These are phyloP conservation scores for Dendrocincla tyrannina DNA, from an alignment of 2,797 vertebrate species.

Conservation along the genomic window DNA sequence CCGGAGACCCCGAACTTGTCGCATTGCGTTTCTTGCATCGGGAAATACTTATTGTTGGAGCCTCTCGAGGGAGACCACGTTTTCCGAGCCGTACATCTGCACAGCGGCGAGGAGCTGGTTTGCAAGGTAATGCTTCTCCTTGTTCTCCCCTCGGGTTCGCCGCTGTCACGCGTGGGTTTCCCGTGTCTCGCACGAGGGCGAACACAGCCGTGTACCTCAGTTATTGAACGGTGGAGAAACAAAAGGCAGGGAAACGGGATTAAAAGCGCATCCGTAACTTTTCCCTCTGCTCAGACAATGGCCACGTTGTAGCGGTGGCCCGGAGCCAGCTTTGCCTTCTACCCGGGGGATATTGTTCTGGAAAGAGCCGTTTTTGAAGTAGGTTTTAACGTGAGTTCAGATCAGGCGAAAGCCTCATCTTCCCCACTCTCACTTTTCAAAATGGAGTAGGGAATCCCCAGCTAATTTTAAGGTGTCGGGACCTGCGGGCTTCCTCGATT, in stretches of 20 bases:
- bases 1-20: slow-evolving; percentile 98
- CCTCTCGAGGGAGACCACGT: slow-evolving; percentile 98
- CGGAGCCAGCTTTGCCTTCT: slow-evolving; percentile 26
- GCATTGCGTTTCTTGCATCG: slow-evolving; percentile 98
- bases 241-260: background rate
- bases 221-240: background rate
- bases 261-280: slow-evolving; percentile 52
- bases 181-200: background rate
- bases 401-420: background rate
- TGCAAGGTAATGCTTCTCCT: slow-evolving; percentile 87
- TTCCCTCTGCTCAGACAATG: slow-evolving; percentile 65
- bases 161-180: background rate
- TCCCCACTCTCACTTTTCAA: slow-evolving; percentile 31
- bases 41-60: slow-evolving; percentile 98
- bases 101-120: slow-evolving; percentile 96
- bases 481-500: background rate
- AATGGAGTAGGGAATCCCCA: slow-evolving; percentile 60
- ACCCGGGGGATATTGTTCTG: background rate
- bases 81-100: slow-evolving; percentile 96
- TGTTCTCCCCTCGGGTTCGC: background rate
- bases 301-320: slow-evolving; percentile 61
- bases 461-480: slow-evolving; percentile 19
- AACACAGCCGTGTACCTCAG: background rate
- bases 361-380: slow-evolving; percentile 4
- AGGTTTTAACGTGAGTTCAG: slow-evolving; percentile 27